These are phyloP conservation scores for Microctonus aethiopoides DNA, from an alignment of 2,888 invertebrate genomes.

Conservation along the genomic window DNA sequence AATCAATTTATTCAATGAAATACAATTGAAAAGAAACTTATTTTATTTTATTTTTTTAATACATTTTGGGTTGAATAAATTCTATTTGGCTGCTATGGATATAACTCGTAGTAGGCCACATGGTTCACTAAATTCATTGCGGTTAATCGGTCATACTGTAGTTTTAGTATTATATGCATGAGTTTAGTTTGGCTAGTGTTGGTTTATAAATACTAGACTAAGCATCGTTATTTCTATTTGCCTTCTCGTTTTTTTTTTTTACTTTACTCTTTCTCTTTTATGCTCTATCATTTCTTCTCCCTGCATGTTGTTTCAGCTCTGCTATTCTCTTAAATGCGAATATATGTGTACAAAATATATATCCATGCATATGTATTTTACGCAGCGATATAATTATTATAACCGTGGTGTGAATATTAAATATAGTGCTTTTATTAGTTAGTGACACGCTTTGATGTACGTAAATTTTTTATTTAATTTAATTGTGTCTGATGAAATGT, in stretches of 20 bases:
- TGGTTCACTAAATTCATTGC: neutral
- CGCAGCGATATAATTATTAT: neutral
- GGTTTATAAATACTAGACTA: neutral
- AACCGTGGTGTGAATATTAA: neutral
- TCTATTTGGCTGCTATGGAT: neutral
- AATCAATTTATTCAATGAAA: too few species aligned
- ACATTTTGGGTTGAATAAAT: neutral
- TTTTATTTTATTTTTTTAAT: neutral
- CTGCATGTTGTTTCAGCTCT: neutral
- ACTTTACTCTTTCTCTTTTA: neutral
- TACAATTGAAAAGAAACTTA: too few species aligned
- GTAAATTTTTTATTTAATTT: neutral
- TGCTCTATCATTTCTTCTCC: neutral
- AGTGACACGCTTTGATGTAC: neutral
- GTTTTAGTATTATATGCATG: neutral
- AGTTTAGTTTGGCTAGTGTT: neutral
- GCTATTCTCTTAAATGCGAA: neutral
- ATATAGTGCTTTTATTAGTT: neutral
- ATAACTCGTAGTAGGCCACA: neutral
- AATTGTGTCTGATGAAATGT: neutral
- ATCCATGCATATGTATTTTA: neutral
- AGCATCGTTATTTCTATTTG: too few species aligned
- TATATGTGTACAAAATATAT: neutral
- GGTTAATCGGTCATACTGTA: neutral
- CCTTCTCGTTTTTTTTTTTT: neutral